Percentiles rank a stretch among this genome's conserved stretches.
Evolutionary conservation across 37 sponge, comb jelly and placozoan genomes (phyloP).

Genomic region (Ianthella basta): DNA sequence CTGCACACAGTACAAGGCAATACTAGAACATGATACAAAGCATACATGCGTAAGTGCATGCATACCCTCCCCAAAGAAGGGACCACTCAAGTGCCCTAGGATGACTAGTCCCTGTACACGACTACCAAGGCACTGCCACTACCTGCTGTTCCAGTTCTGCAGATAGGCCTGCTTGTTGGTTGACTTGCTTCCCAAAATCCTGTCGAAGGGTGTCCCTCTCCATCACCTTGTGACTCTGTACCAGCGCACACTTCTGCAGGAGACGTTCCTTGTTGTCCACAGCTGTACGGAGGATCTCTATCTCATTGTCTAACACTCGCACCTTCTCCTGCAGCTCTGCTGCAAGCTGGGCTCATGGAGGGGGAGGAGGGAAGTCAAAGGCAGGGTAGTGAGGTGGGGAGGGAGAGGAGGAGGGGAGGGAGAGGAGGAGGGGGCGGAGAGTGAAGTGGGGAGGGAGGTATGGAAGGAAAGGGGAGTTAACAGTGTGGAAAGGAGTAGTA

Average conservation of each 20-base stretch:
- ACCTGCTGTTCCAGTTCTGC: constrained; percentile 60
- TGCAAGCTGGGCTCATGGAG: constrained; percentile 40
- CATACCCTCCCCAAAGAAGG: too few species aligned
- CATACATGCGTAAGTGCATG: constrained; percentile 6
- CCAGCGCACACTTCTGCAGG: constrained; percentile 70
- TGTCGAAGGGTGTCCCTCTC: constrained; percentile 79
- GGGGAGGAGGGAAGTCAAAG: neutral
- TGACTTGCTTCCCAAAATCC: constrained; percentile 67
- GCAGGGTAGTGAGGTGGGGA: too few species aligned
- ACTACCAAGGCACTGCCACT: neutral
- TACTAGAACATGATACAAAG: neutral
- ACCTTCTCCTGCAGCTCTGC: constrained; percentile 92
- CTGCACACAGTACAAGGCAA: neutral
- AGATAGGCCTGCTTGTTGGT: constrained; percentile 53
- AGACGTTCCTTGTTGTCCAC: constrained; percentile 59
- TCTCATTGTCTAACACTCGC: constrained; percentile 88
- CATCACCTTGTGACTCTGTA: constrained; percentile 59
- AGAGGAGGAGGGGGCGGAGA: too few species aligned
- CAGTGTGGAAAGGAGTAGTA: too few species aligned
- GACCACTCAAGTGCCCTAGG: too few species aligned
- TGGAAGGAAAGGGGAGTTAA: too few species aligned
- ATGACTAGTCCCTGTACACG: neutral
- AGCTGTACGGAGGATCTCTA: constrained; percentile 71
- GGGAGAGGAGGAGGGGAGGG: too few species aligned
- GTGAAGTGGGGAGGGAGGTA: too few species aligned